These are phyloP conservation scores for Muscina levida DNA, from an alignment of 2,888 invertebrate species.

Conservation along the genomic window DNA sequence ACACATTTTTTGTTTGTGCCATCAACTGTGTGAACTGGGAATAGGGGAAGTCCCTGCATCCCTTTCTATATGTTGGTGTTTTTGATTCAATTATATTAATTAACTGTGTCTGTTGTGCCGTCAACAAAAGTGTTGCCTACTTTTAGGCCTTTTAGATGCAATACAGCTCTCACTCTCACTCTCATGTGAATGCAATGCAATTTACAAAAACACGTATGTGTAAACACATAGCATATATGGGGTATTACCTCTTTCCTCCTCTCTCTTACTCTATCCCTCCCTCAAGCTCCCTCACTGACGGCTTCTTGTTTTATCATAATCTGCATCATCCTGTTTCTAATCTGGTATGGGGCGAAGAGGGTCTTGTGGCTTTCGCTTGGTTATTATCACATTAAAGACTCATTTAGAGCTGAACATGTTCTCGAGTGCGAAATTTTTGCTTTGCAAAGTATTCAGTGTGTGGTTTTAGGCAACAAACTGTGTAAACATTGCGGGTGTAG, in stretches of 20 bases:
- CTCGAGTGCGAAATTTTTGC: conserved; percentile 24
- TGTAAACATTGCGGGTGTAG: not conserved
- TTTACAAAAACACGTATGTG: conserved; percentile 9
- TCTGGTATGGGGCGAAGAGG: not conserved
- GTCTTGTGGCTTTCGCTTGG: conserved; percentile 24
- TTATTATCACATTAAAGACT: conserved; percentile 51
- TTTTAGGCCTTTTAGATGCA: not conserved
- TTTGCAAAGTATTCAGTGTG: conserved; percentile 9
- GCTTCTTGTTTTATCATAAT: too few relatives aligned
- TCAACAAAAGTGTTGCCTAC: conserved; percentile 5
- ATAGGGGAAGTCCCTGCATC: not conserved
- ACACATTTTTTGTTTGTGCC: not conserved
- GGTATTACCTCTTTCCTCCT: too few relatives aligned
- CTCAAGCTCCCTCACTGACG: too few relatives aligned
- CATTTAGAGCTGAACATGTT: conserved; percentile 19
- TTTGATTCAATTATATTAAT: conserved; percentile 57
- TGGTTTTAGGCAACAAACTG: conserved; percentile 10
- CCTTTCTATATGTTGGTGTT: conserved; percentile 11
- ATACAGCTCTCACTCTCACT: not conserved
- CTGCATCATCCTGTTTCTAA: too few relatives aligned
- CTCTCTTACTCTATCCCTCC: too few relatives aligned
- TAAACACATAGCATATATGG: conserved; percentile 22
- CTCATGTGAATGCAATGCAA: not conserved
- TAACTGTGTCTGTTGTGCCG: conserved; percentile 18
- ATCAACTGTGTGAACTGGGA: not conserved